Evolutionary conservation across 2,888 invertebrate genomes (phyloP).

Genomic region (Mythimna loreyi): DNA sequence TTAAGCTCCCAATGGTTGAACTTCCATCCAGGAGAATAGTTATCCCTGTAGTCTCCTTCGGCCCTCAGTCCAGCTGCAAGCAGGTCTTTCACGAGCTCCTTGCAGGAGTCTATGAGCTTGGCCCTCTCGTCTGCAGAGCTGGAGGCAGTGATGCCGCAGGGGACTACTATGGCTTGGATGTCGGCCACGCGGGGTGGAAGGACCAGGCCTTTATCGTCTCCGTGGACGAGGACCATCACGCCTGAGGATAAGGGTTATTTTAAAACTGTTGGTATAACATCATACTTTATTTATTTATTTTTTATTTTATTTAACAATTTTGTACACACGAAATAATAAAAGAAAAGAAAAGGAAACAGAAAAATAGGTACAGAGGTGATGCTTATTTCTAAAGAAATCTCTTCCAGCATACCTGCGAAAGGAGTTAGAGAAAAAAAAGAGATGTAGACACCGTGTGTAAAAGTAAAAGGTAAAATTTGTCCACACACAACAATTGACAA

Average conservation of each 20-base stretch:
- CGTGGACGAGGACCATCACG: slow-evolving; percentile 98
- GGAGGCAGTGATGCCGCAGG: slow-evolving; percentile 98
- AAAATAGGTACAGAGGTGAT: too few relatives aligned
- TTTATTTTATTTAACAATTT: too few relatives aligned
- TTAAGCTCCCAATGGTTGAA: slow-evolving; percentile 99
- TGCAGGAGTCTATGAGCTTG: slow-evolving; percentile 93
- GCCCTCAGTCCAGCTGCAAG: slow-evolving; percentile 92
- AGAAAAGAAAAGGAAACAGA: too few relatives aligned
- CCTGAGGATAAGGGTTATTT: slow-evolving; percentile 81
- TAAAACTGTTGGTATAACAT: too few relatives aligned
- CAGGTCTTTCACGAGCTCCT: slow-evolving; percentile 92
- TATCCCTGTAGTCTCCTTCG: slow-evolving; percentile 97
- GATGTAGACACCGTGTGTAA: too few relatives aligned
- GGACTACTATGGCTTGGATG: slow-evolving; percentile 97
- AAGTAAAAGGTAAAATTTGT: too few relatives aligned
- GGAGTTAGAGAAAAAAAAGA: too few relatives aligned
- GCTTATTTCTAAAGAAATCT: too few relatives aligned
- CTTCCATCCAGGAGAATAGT: slow-evolving; percentile 99
- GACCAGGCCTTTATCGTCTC: slow-evolving; percentile 98
- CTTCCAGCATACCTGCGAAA: too few relatives aligned
- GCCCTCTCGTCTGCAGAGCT: slow-evolving; percentile 94
- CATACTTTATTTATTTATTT: too few relatives aligned
- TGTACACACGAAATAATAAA: too few relatives aligned
- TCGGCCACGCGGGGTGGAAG: slow-evolving; percentile 98
- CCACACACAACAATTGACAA: too few relatives aligned